Base-by-base conservation (phyloP, 2,113 vertebrate genomes). In the Pterocles orientalis region DNA sequence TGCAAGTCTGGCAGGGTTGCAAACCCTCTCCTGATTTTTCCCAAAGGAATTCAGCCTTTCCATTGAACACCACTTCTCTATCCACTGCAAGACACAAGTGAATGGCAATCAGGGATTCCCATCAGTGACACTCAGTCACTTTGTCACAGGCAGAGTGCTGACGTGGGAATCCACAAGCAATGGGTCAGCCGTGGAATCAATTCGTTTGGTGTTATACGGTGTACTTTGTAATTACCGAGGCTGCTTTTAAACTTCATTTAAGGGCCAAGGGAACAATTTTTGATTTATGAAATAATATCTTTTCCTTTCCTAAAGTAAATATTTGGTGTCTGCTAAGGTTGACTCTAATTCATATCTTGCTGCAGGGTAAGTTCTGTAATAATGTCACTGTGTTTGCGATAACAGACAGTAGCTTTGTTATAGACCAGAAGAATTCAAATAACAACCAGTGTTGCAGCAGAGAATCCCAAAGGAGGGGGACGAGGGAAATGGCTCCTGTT, bases 241-340 rank as follows among this genome's bases (percentile, higher is more conserved):
- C 66, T 57, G 77, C 75, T 86, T 87, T 78, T 70, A 72, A 95
- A 79, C 28, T 41, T 93, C 94, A 81, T 97, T 87, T 92, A 82
- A 91, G 82, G 91, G 71, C 93, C 90, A 68, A 76, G 96, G 94
- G 96, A 97, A 57, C 73, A 47, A 90, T 96, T 72, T 89, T 73
- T 97, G 97, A 97, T 97, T 97, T 97, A 97, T 97, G 96, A 91
- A 97, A 98, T 97, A 97, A 97, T 97, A 96, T 97, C 82, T 95
- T 88, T 87, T 80, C 51, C n/a, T 88, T 93, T 96, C 80, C 83
- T 79, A 90, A 92, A 95, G 93, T 94, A 97, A 96, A 97, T 97
- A 96, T 91, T 97, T 95, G 91, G 54, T 82, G 82, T 47, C 79
- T 86, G 77, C 73, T 80, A 70, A 94, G 89, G 88, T 82, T 92